Base-by-base conservation (phyloP, 2,888 invertebrate species). In the Mythimna vitellina region DNA sequence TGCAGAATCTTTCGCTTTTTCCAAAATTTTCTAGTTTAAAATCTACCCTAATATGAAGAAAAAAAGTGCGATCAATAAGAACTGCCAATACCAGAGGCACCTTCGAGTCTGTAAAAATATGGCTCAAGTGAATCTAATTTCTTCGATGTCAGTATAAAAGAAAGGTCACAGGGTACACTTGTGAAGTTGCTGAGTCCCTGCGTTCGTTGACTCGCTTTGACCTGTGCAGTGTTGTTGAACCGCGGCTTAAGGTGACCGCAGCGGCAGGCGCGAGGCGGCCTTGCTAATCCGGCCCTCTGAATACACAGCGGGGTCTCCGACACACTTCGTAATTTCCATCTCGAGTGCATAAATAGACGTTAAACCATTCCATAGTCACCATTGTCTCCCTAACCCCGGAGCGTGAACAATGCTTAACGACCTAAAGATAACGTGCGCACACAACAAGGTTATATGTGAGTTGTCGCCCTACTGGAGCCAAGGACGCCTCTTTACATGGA, bases 201-300 rank as follows among this genome's bases (percentile, higher is more conserved):
- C 78, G 86, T 83, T 80, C 86, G 73, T 86, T 87, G 86, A 86
- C 88, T 83, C 70, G 49, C n/a, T 49, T 35, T 63, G 83, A 75
- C 78, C 70, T 78, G 73, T 7, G 42, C 67, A 46, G 77, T 79
- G 85, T 85, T 83, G 73, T 66, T 86, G 87, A 88, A 85, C 88
- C 58, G 14, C 35, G 42, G 68, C 42, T 46, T 62, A 84, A 88
- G 88, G 88, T 89, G 88, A 87, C 89, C 85, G 78, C 62, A 63
- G 46, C 74, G 75, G 62, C 69, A 61, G 60, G 65, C 32, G n/a
- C 49, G 46, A 22, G 38, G 42, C 35, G n/a, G 57, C 49, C 49
- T 49, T 49, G 75, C 64, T 38, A 29, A 10, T 20, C 25, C 61
- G 73, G 56, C 42, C 38, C 61, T 32, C 35, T 17, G 3, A 32